phyloP scores from a whole-genome alignment of 2,888 invertebrate species.

The Linnaemya tessellans region DNA sequence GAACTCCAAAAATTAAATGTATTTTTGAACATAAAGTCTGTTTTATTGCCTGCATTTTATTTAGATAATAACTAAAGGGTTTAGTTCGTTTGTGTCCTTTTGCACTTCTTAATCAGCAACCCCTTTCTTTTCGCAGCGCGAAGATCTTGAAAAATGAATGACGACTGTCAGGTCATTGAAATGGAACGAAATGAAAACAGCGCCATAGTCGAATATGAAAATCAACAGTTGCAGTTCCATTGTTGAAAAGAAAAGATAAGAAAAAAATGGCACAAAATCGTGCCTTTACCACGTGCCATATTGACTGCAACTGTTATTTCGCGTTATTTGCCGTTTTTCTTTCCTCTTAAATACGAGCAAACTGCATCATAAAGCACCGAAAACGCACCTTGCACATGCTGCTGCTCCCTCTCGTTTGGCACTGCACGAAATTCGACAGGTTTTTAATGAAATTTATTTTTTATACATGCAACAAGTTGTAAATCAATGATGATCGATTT shows the following conservation, averaged over 20 bases:
- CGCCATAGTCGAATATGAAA: slow-evolving; percentile 31
- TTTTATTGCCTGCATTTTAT: slow-evolving; percentile 20
- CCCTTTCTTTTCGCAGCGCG: slow-evolving; percentile 30
- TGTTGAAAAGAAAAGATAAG: not conserved
- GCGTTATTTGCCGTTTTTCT: slow-evolving; percentile 22
- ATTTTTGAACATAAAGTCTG: slow-evolving; percentile 38
- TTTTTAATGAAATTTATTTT: slow-evolving; percentile 70
- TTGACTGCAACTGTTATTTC: slow-evolving; percentile 68
- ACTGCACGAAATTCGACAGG: slow-evolving; percentile 57
- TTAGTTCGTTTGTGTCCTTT: slow-evolving; percentile 34
- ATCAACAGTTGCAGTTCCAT: slow-evolving; percentile 70
- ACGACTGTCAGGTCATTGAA: slow-evolving; percentile 54
- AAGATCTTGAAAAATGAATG: slow-evolving; percentile 51
- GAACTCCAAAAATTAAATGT: slow-evolving; percentile 50
- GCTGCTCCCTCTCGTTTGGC: slow-evolving; percentile 41
- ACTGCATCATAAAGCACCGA: slow-evolving; percentile 70
- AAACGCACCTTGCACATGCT: slow-evolving; percentile 70
- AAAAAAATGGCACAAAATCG: slow-evolving; percentile 69
- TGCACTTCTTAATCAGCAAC: slow-evolving; percentile 25
- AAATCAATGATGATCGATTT: slow-evolving; percentile 73
- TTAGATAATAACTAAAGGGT: slow-evolving; percentile 46
- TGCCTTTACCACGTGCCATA: slow-evolving; percentile 68
- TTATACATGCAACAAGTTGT: slow-evolving; percentile 65
- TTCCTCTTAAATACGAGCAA: slow-evolving; percentile 39
- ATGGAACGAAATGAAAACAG: slow-evolving; percentile 24